These are phyloP conservation scores for Leptinotarsa rubiginosa DNA, from an alignment of 2,888 invertebrate genomes.

Conservation along the genomic window DNA sequence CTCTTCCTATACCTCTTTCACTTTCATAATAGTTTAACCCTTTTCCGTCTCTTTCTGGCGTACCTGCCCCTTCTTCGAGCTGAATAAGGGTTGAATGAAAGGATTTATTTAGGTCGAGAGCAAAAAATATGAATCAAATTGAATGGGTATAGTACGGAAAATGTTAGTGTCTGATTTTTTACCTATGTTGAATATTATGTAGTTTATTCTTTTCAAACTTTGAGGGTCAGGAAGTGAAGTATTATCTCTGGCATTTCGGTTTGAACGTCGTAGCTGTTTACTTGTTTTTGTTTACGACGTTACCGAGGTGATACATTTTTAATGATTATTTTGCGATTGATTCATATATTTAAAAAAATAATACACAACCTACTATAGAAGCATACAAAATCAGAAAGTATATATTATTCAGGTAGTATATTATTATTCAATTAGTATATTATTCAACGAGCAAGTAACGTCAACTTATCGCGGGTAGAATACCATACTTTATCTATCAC, in stretches of 20 bases:
- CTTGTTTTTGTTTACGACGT: neutral
- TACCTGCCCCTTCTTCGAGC: constrained; percentile 49
- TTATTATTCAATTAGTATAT: too few relatives aligned
- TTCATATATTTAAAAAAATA: too few relatives aligned
- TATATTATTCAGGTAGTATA: too few relatives aligned
- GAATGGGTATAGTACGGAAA: constrained; percentile 17
- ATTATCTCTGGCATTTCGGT: neutral
- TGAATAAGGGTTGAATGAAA: constrained; percentile 45
- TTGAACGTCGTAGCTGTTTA: neutral
- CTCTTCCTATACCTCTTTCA: constrained; percentile 63
- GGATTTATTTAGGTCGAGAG: constrained; percentile 45
- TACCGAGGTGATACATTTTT: too few relatives aligned
- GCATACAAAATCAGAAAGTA: too few relatives aligned
- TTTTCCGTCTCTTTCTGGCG: constrained; percentile 49
- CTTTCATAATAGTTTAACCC: constrained; percentile 48
- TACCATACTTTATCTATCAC: too few relatives aligned
- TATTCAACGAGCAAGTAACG: too few relatives aligned
- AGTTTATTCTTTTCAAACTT: neutral
- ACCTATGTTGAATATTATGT: neutral
- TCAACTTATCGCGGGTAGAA: too few relatives aligned
- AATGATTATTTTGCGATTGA: too few relatives aligned
- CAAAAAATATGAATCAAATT: constrained; percentile 47
- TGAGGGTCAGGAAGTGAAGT: constrained; percentile 2
- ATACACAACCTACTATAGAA: too few relatives aligned
- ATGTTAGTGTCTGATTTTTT: constrained; percentile 9